These are phyloP conservation scores for Osmoderma eremita DNA, from an alignment of 2,888 invertebrate genomes.

Conservation along the genomic window DNA sequence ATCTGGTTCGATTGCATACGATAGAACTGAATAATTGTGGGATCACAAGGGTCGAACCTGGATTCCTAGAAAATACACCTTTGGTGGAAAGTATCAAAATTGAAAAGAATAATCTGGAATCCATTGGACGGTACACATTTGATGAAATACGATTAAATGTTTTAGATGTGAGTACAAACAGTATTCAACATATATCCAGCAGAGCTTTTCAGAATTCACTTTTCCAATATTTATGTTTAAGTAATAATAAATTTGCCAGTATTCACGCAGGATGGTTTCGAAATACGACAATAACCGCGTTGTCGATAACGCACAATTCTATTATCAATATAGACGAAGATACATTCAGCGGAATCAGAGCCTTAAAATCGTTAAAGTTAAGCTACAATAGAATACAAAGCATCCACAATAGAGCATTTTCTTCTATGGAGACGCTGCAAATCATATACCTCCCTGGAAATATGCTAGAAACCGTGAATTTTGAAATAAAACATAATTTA, in stretches of 20 bases:
- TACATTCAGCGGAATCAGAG: conserved; percentile 10
- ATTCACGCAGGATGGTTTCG: conserved; percentile 17
- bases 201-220: conserved; percentile 8
- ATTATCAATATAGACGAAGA: not conserved
- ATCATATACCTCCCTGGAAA: conserved; percentile 17
- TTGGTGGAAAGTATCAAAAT: conserved; percentile 10
- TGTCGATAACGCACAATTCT: conserved; percentile 21
- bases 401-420: conserved; percentile 6
- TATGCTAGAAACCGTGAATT: not conserved
- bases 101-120: conserved; percentile 7
- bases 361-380: conserved; percentile 19
- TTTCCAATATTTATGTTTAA: conserved; percentile 22
- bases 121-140: conserved; percentile 13
- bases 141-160: conserved; percentile 12
- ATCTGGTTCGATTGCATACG: conserved; percentile 7
- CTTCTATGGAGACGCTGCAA: not conserved
- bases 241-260: conserved; percentile 3
- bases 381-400: conserved; percentile 16
- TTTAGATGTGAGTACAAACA: conserved; percentile 18
- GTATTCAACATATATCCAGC: not conserved
- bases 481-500: conserved; percentile 11
- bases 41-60: conserved; percentile 17
- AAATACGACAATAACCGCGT: not conserved
- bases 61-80: conserved; percentile 26
- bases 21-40: conserved; percentile 18